A percentile compares a stretch with the other conserved stretches of the same genome.
Evolutionary conservation across 2,888 invertebrate genomes (phyloP).

Genomic region (Pristionchus arcanus): DNA sequence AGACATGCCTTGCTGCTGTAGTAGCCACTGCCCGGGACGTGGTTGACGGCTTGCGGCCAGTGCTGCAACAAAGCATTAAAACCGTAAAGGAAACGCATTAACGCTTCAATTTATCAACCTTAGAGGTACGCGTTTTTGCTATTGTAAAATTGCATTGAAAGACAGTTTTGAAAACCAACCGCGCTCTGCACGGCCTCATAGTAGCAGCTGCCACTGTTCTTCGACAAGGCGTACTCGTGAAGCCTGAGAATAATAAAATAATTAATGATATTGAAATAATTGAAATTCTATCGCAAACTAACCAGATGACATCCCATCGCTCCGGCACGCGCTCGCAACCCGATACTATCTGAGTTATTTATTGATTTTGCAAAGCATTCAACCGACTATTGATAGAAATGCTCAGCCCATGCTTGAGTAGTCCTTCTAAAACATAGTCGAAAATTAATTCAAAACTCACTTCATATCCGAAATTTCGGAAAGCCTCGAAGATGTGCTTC

Average conservation of each 20-base stretch:
- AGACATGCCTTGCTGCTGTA: constrained; percentile 90
- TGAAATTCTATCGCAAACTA: constrained; percentile 78
- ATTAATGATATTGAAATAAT: constrained; percentile 55
- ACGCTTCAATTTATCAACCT: too few species aligned
- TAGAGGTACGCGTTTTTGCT: too few species aligned
- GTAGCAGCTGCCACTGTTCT: constrained; percentile 27
- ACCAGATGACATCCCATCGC: constrained; percentile 92
- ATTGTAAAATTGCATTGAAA: background rate
- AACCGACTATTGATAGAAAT: background rate
- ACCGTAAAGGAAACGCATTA: too few species aligned
- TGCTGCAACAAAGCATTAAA: too few species aligned
- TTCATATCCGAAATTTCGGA: constrained; percentile 87
- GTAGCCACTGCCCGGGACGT: constrained; percentile 94
- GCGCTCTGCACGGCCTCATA: constrained; percentile 15
- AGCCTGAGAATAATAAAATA: background rate
- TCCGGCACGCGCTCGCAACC: constrained; percentile 73
- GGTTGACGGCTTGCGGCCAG: constrained; percentile 89
- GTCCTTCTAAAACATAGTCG: background rate
- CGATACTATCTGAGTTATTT: constrained; percentile 40
- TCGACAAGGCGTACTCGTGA: constrained; percentile 50
- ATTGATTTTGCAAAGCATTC: background rate
- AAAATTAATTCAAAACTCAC: constrained; percentile 80
- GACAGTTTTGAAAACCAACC: background rate
- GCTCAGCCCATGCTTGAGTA: background rate
- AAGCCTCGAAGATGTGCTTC: constrained; percentile 88